These are phyloP conservation scores for Phalloptychus januarius DNA, from an alignment of 2,797 vertebrate genomes.

Conservation along the genomic window DNA sequence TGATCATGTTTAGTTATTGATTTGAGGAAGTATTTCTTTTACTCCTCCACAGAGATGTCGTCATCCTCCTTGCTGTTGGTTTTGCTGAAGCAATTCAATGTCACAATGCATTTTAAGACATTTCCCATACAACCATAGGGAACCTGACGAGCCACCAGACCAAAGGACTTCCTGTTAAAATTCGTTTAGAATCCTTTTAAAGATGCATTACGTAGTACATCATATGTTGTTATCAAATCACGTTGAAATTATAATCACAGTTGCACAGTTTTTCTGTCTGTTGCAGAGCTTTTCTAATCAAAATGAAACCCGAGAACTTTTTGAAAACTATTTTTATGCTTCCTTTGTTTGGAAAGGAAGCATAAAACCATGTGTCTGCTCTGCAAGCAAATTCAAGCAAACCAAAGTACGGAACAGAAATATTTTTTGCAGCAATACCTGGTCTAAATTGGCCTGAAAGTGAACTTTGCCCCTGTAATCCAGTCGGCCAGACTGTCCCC, in stretches of 20 bases:
- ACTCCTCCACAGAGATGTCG: background rate
- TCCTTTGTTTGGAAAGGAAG: background rate
- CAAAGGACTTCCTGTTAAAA: no score
- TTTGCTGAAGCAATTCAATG: no score
- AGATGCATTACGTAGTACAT: no score
- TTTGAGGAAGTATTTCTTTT: background rate
- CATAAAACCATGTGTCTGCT: background rate
- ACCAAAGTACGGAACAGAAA: background rate
- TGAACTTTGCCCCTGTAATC: conserved; percentile 50
- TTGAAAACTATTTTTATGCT: background rate
- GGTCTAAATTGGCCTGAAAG: conserved; percentile 19
- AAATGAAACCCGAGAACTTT: background rate
- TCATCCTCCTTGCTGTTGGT: no score
- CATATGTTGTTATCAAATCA: no score
- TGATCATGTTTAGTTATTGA: background rate
- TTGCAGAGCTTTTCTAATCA: background rate
- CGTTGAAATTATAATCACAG: no score
- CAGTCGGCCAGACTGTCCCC: conserved; percentile 4
- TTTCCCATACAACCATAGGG: no score
- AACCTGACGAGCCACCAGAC: no score
- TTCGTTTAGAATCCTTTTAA: no score
- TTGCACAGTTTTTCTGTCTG: no score
- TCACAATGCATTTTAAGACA: no score
- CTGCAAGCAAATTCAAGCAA: background rate
- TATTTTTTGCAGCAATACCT: conserved; percentile 5